phyloP scores from a whole-genome alignment of 2,888 invertebrate genomes.

The Tribolium freemani region DNA sequence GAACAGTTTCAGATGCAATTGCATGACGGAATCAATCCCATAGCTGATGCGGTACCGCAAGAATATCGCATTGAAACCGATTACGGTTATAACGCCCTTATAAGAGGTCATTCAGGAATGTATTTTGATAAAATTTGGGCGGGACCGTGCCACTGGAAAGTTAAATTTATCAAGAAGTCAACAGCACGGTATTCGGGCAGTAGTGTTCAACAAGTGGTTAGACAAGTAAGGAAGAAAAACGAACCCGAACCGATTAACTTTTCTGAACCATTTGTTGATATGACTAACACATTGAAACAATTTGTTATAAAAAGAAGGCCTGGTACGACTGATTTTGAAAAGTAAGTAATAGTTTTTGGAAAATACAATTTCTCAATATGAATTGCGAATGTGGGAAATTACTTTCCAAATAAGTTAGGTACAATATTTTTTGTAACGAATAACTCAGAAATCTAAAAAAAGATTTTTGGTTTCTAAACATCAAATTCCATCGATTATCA shows the following conservation, averaged over 20 bases:
- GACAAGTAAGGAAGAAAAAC: slow-evolving; percentile 51
- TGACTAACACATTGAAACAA: slow-evolving; percentile 11
- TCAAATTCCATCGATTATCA: too few relatives aligned
- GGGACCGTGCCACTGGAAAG: slow-evolving; percentile 88
- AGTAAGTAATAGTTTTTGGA: too few relatives aligned
- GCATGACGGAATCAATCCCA: slow-evolving; percentile 64
- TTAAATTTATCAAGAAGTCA: slow-evolving; percentile 66
- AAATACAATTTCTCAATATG: too few relatives aligned
- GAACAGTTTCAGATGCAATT: slow-evolving; percentile 63
- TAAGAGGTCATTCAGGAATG: slow-evolving; percentile 60
- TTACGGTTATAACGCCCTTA: slow-evolving; percentile 78
- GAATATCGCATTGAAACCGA: slow-evolving; percentile 70
- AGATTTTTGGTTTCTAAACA: too few relatives aligned
- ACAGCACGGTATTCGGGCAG: slow-evolving; percentile 61
- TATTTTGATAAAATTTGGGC: slow-evolving; percentile 75
- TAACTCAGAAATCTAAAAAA: too few relatives aligned
- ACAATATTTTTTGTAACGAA: too few relatives aligned
- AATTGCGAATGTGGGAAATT: too few relatives aligned
- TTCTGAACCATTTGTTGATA: slow-evolving; percentile 31
- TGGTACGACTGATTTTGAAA: slow-evolving; percentile 20
- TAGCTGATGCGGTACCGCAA: slow-evolving; percentile 74
- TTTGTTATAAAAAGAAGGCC: slow-evolving; percentile 45
- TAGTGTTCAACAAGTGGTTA: slow-evolving; percentile 57
- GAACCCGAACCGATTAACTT: slow-evolving; percentile 46
- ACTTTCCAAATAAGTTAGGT: too few relatives aligned